Conservation (phyloP, 2,888 invertebrate species). For the Gerosis bhagava region DNA sequence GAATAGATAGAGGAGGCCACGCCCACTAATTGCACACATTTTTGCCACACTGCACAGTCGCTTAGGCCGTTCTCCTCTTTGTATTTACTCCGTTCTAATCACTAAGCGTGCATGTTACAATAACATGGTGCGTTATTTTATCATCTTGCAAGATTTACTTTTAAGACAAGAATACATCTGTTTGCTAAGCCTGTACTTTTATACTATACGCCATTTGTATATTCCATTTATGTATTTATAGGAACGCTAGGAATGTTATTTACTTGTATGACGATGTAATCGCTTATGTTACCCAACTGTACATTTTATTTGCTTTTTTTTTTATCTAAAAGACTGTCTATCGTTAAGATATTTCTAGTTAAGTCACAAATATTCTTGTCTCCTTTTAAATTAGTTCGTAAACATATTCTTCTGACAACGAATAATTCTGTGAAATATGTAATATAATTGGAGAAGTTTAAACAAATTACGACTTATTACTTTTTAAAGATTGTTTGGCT, state of each 20-base stretch:
- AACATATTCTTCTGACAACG: slow-evolving; percentile 61
- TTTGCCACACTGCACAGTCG: no score
- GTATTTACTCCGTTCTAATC: no score
- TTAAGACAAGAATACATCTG: slow-evolving; percentile 14
- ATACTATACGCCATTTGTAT: slow-evolving; percentile 20
- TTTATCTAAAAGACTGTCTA: slow-evolving; percentile 79
- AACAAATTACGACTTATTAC: no score
- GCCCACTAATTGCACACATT: no score
- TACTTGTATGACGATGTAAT: slow-evolving; percentile 25
- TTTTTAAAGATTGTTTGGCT: no score
- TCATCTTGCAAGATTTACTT: slow-evolving; percentile 21
- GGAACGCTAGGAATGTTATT: not conserved
- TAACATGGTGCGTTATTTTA: slow-evolving; percentile 18
- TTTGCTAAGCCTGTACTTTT: slow-evolving; percentile 17
- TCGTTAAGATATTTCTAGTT: slow-evolving; percentile 74
- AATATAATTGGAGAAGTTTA: not conserved
- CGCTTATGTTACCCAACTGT: slow-evolving; percentile 38
- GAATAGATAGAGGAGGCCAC: no score
- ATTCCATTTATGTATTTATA: slow-evolving; percentile 9
- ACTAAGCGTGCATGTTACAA: slow-evolving; percentile 8
- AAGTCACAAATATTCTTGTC: slow-evolving; percentile 76
- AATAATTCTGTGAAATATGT: slow-evolving; percentile 64
- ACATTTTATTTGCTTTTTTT: slow-evolving; percentile 53
- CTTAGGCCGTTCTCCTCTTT: no score
- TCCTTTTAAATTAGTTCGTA: slow-evolving; percentile 59